phyloP scores from a whole-genome alignment of 2,797 vertebrate species.

The Phyllotis vaccarum region DNA sequence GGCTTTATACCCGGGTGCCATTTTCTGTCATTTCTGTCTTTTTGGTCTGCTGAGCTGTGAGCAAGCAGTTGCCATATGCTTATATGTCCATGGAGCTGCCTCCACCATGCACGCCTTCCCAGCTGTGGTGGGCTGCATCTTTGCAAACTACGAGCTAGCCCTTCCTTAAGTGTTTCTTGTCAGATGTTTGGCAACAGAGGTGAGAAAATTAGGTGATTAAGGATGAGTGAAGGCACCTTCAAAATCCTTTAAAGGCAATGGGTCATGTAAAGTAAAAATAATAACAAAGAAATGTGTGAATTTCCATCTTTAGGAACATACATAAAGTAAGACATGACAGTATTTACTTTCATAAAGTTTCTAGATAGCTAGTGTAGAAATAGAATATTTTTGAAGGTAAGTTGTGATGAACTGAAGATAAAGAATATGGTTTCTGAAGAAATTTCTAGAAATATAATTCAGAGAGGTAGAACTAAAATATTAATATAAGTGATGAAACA shows the following conservation, averaged over 20 bases:
- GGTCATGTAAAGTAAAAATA: constrained; percentile 20
- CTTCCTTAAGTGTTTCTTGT: background rate
- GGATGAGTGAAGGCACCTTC: constrained; percentile 3
- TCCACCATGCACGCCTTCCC: no score
- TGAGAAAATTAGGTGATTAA: background rate
- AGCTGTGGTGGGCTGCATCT: background rate
- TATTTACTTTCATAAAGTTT: background rate
- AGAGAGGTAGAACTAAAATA: background rate
- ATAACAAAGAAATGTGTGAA: background rate
- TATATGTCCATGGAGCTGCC: no score
- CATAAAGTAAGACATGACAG: background rate
- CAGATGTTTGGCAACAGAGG: background rate
- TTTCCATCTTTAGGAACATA: constrained; percentile 24
- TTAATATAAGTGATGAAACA: background rate
- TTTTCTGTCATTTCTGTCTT: background rate
- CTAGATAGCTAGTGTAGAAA: constrained; percentile 6
- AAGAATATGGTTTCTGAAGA: background rate
- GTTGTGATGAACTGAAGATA: constrained; percentile 31
- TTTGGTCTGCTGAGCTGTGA: background rate
- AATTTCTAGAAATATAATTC: constrained; percentile 25
- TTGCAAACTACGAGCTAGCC: background rate
- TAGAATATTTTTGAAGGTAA: constrained; percentile 27
- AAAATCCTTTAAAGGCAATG: background rate
- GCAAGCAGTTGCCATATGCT: background rate
- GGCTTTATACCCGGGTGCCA: background rate